Conservation (phyloP, 2,888 invertebrate genomes). For the Acanthosoma haemorrhoidale region DNA sequence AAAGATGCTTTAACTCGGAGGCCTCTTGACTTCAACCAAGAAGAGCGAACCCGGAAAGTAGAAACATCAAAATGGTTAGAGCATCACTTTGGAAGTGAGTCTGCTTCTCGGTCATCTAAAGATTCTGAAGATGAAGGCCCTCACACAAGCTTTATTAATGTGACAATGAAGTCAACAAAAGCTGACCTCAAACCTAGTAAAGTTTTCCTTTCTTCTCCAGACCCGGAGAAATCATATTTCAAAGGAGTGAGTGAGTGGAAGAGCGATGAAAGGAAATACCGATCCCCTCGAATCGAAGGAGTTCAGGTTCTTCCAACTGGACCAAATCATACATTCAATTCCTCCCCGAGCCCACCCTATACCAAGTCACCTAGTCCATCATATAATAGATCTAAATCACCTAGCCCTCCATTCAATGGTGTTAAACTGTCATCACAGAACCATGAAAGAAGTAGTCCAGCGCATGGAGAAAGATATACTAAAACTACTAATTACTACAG, state of each 20-base stretch:
- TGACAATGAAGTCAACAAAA: constrained; percentile 64
- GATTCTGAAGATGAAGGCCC: constrained; percentile 50
- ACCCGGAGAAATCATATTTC: constrained; percentile 46
- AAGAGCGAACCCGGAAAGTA: constrained; percentile 81
- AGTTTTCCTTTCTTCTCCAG: constrained; percentile 54
- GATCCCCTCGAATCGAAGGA: constrained; percentile 38
- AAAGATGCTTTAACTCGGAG: constrained; percentile 76
- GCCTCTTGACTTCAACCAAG: constrained; percentile 78
- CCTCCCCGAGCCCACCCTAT: constrained; percentile 38
- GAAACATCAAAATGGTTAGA: constrained; percentile 89
- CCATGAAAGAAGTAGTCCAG: constrained; percentile 33
- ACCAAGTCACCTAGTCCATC: constrained; percentile 33
- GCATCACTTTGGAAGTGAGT: constrained; percentile 83
- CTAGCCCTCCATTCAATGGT: constrained; percentile 29
- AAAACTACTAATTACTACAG: constrained; percentile 35
- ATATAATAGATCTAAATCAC: constrained; percentile 29
- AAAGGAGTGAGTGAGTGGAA: constrained; percentile 75
- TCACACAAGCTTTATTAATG: constrained; percentile 70
- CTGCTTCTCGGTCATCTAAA: constrained; percentile 45
- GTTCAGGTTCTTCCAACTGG: constrained; percentile 43
- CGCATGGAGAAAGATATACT: constrained; percentile 37
- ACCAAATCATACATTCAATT: constrained; percentile 42
- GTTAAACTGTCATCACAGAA: constrained; percentile 35
- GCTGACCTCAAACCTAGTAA: constrained; percentile 45
- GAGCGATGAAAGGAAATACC: constrained; percentile 34